These are phyloP conservation scores for Grallaria varia DNA, from an alignment of 2,113 vertebrate genomes.

Conservation along the genomic window DNA sequence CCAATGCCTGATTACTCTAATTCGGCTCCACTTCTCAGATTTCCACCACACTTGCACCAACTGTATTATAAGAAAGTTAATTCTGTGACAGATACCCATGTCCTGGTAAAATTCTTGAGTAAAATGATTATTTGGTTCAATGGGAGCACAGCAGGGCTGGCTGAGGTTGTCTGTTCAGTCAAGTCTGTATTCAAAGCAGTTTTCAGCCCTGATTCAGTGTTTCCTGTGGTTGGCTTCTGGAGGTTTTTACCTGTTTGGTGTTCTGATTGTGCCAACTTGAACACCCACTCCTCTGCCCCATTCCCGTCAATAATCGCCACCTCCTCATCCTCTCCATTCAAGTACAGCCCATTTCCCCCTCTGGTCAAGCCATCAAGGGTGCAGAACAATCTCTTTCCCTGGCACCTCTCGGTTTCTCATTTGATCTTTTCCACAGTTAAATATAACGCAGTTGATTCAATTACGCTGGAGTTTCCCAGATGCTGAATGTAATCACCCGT, in stretches of 20 bases:
- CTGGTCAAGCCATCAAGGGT: not conserved
- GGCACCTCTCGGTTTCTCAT: not conserved
- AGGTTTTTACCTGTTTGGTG: not conserved
- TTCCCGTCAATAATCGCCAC: not conserved
- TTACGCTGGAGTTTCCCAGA: constrained; percentile 11
- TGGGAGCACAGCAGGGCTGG: not conserved
- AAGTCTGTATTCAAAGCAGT: not conserved
- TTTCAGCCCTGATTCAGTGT: not conserved
- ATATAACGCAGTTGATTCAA: not conserved
- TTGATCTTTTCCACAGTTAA: not conserved
- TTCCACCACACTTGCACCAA: not conserved
- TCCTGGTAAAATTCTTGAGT: not conserved
- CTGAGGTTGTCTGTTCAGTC: not conserved
- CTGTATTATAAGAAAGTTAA: not conserved
- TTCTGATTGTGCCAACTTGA: not conserved
- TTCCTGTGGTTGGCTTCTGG: not conserved
- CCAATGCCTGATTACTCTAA: no score
- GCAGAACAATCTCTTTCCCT: not conserved
- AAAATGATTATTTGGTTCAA: not conserved
- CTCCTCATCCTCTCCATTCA: not conserved
- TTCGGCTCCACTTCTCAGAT: not conserved
- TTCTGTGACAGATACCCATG: fast-evolving
- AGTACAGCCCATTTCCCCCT: not conserved
- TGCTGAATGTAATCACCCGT: constrained; percentile 31
- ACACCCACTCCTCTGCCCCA: not conserved